Evolutionary conservation across 2,888 invertebrate genomes (phyloP), one percentile per base, ranked within the genome.

Genomic region (Bellardia pandia): DNA sequence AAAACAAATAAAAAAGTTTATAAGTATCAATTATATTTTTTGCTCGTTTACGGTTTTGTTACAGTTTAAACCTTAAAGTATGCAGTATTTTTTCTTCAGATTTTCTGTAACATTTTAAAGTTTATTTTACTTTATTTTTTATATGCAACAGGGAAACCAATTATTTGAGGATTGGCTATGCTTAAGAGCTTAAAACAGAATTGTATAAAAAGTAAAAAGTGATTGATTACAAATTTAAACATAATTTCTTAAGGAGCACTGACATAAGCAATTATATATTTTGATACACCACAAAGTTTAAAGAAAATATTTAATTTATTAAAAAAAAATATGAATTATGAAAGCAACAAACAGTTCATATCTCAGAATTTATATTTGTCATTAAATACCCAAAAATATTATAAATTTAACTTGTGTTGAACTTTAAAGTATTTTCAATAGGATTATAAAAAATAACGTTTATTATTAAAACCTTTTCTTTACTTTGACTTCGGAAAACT

Each of bases 1-100:
- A 64, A 62, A 62, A 75, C 60, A 62, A 72, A 72, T 48, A 48
- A 75, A 42, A 60, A 62, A 72, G 7, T 62, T 51, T 51, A 33
- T 48, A 75, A 75, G 33, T 62, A 62, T 37, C 62, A 75, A 62
- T 51, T 75, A 51, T 16, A 48, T 30, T 75, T 48, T 71, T 23
- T 33, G 7, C 48, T 51, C 8, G 5, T 45, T 66, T 16, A 6
- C 13, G 3, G 8, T 48, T 72, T 23, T 72, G 13, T 40, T 72
- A 56, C 16, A 16, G 11, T n/a, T 14, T 9, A 37, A 71, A 37
- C 71, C 71, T 71, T 53, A 71, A 37, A 51, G 53, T 53, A 53
- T 71, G 53, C 53, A 33, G 37, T 51, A 11, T 37, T 37, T 71
- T 66, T 66, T 7, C 7, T 64, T 30, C 11, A 8, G 9, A n/a